These are phyloP conservation scores for Novumbra hubbsi DNA, from an alignment of 2,797 vertebrate species.

Conservation along the genomic window DNA sequence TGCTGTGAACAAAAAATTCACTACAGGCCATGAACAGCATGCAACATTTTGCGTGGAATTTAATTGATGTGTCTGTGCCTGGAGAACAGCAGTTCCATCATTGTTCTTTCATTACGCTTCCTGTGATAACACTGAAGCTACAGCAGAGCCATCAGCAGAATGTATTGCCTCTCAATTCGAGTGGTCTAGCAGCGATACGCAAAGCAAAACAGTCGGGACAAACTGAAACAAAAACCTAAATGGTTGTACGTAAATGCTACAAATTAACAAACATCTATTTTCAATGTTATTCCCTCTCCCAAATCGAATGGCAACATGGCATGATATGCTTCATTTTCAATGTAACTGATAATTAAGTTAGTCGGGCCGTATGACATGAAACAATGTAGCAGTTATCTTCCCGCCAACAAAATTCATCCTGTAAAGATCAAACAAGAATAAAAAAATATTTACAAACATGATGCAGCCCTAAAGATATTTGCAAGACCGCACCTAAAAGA, in stretches of 20 bases:
- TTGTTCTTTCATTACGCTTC: slow-evolving; percentile 35
- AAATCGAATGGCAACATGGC: background rate
- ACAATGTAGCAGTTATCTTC: background rate
- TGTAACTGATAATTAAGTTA: background rate
- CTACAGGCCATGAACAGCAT: slow-evolving; percentile 10
- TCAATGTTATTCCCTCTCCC: background rate
- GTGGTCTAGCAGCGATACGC: background rate
- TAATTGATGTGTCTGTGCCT: background rate
- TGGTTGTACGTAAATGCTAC: background rate
- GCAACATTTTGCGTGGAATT: slow-evolving; percentile 26
- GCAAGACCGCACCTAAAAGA: slow-evolving; percentile 22
- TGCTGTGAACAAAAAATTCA: background rate
- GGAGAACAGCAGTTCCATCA: slow-evolving; percentile 12
- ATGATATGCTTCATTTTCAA: background rate
- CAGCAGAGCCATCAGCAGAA: slow-evolving; percentile 59
- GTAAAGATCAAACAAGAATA: background rate
- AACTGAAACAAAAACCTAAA: background rate
- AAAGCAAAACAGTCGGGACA: background rate
- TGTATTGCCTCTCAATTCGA: background rate
- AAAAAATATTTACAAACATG: background rate
- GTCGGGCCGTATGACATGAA: background rate
- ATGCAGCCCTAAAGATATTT: background rate
- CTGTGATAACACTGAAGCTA: slow-evolving; percentile 46
- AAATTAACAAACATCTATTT: background rate
- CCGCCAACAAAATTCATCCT: background rate